Evolutionary conservation across 2,113 vertebrate species (phyloP), one percentile per base, ranked within the genome.

Genomic region (Crotalus viridis): DNA sequence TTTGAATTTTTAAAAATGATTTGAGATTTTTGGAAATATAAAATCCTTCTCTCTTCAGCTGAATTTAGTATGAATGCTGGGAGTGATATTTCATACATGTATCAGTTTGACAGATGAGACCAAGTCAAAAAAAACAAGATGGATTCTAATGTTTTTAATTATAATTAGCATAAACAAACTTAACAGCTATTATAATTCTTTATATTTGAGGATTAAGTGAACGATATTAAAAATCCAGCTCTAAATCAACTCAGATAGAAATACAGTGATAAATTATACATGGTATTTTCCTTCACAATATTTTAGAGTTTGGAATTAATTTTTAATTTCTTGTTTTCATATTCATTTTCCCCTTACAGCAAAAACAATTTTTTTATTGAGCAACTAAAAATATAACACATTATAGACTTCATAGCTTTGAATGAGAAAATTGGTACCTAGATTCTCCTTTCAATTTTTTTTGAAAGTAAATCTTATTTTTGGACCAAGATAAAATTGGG

Each of bases 81-180:
- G 46, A 81, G 52, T 88, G 61, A 64, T 92, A 87, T 64, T 88
- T 87, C 21, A 39, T 88, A 12, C 52, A 26, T 10, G 8, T 69
- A 92, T 51, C 26, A 26, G 5, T 26, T 81, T 92, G 56, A 92
- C 26, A 57, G 39, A 57, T 85, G 39, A 22, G 13, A 19, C 91
- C 91, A 85, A 93, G 95, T 95, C 92, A 26, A 93, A 90, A 93
- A 91, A 15, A 26, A 10, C 59, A 39, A 87, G 91, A 52, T 64
- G 5, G 89, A 56, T 93, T 85, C 22, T 59, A 28, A 33, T 51
- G 22, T 48, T 92, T 95, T 97, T 43, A 1, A 1, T 3, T 89
- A 85, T 17, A 0, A 95, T 91, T 59, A 85, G 54, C 5, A 1
- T 85, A 48, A 52, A 28, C 43, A 61, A 33, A 33, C 64, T n/a